Percentiles rank a stretch among this genome's conserved stretches.
phyloP scores from a whole-genome alignment of 2,113 vertebrate species.

The Hemiscyllium ocellatum region DNA sequence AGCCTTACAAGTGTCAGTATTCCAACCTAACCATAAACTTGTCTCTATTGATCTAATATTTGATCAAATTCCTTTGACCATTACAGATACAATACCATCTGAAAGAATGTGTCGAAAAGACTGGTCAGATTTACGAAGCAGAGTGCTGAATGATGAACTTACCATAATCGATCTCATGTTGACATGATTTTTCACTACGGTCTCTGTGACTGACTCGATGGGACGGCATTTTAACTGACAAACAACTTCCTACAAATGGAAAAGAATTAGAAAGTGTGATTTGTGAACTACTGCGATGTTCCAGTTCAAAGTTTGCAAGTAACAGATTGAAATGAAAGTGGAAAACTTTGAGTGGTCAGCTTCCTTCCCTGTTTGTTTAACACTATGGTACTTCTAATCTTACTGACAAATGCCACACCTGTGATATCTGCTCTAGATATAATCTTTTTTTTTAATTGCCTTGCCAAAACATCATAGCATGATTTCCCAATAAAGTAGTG shows the following conservation, averaged over 20 bases:
- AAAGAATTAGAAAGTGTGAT: not conserved
- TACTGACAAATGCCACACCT: too few species aligned
- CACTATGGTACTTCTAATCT: too few species aligned
- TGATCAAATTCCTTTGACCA: not conserved
- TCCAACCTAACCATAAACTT: not conserved
- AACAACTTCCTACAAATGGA: not conserved
- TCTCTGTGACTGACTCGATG: not conserved
- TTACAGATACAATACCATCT: too few species aligned
- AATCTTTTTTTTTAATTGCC: too few species aligned
- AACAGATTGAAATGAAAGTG: not conserved
- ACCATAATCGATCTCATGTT: conserved; percentile 54
- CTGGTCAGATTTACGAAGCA: not conserved
- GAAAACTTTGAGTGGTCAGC: not conserved
- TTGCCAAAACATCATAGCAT: too few species aligned
- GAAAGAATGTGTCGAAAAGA: not conserved
- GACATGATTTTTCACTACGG: conserved; percentile 55
- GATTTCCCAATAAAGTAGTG: too few species aligned
- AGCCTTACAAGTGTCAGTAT: too few species aligned
- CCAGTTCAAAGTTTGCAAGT: not conserved
- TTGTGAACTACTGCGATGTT: not conserved
- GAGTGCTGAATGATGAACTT: not conserved
- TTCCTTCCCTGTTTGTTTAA: not conserved
- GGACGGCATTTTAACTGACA: not conserved
- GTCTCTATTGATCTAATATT: not conserved
- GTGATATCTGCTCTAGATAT: too few species aligned